Evolutionary conservation across 2,797 vertebrate genomes (phyloP).

Genomic region (Momotus momota): DNA sequence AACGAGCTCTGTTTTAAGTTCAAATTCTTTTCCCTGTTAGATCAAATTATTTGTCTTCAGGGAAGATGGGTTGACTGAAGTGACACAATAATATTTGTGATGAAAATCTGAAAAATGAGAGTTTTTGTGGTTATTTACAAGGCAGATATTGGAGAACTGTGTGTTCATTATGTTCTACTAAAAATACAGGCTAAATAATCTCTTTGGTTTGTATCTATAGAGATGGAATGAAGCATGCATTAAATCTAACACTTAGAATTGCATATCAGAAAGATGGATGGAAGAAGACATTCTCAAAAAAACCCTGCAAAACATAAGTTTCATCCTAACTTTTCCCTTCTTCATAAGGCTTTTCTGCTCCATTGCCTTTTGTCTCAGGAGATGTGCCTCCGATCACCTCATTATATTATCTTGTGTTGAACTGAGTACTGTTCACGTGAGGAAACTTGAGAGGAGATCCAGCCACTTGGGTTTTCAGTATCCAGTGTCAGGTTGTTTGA

Average conservation of each 20-base stretch:
- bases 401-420: background rate
- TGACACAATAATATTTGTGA: constrained; percentile 29
- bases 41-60: constrained; percentile 49
- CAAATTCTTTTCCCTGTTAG: constrained; percentile 36
- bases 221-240: background rate
- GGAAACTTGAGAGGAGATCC: background rate
- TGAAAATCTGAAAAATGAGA: constrained; percentile 39
- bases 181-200: background rate
- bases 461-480: background rate
- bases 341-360: background rate
- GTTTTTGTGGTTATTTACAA: constrained; percentile 40
- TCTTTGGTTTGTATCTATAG: background rate
- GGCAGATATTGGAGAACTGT: background rate
- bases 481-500: background rate
- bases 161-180: background rate
- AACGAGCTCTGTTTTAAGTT: constrained; percentile 47
- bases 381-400: background rate
- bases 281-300: background rate
- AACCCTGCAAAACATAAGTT: accelerated
- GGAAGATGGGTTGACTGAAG: constrained; percentile 12
- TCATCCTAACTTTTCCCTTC: background rate
- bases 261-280: background rate
- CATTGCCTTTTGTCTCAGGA: background rate
- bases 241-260: background rate
- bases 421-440: background rate